Evolutionary conservation across 2,797 vertebrate species (phyloP).

Genomic region (Lacerta bilineata): DNA sequence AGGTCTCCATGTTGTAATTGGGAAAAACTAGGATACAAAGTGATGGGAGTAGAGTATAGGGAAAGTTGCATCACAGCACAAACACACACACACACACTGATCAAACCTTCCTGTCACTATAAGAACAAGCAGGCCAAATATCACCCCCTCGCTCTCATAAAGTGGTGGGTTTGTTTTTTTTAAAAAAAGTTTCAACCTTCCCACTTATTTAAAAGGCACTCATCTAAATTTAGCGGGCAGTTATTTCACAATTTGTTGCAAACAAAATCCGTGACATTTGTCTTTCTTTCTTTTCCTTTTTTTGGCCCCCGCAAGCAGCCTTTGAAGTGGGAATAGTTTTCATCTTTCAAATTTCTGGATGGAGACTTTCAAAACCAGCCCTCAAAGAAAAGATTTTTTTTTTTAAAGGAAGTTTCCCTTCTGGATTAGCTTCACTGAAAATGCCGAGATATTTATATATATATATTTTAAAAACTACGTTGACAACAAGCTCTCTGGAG

Average conservation of each 20-base stretch:
- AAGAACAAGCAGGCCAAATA: neutral
- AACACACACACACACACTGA: too few species aligned
- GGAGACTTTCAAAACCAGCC: constrained; percentile 5
- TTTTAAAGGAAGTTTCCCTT: neutral
- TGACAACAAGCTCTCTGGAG: neutral
- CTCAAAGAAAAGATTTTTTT: neutral
- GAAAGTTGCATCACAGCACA: too few species aligned
- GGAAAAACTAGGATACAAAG: neutral
- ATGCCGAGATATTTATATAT: neutral
- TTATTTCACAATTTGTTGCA: constrained; percentile 10
- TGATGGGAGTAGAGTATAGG: neutral
- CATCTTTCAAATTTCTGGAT: constrained; percentile 32
- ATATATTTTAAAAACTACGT: neutral
- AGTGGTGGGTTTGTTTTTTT: neutral
- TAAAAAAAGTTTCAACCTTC: neutral
- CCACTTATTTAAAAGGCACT: neutral
- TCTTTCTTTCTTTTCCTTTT: neutral
- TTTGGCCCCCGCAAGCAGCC: neutral
- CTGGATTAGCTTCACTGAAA: constrained; percentile 7
- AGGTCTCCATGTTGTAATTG: too few species aligned
- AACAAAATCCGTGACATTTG: constrained; percentile 31
- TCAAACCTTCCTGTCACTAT: neutral
- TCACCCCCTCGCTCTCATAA: neutral
- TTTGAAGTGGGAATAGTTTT: constrained; percentile 52
- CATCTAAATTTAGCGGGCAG: constrained; percentile 6